Evolutionary conservation across 2,113 vertebrate genomes (phyloP).

Genomic region (Plotosus lineatus): DNA sequence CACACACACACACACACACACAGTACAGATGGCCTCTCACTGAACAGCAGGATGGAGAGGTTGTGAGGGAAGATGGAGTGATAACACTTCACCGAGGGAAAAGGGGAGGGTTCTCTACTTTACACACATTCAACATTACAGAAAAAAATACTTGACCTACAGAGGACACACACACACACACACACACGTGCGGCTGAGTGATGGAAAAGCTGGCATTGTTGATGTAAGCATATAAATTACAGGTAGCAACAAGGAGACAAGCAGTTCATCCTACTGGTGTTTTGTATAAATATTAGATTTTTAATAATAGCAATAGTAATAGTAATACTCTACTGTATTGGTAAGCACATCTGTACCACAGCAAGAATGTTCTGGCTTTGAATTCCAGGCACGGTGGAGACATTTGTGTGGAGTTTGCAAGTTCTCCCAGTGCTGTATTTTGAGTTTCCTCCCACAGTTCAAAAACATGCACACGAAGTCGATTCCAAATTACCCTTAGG

Average conservation of each 20-base stretch:
- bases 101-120: neutral
- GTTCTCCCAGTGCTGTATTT: too few species aligned
- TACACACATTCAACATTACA: conserved; percentile 12
- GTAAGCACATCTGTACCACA: too few species aligned
- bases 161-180: neutral
- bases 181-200: neutral
- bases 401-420: too few species aligned
- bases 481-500: too few species aligned
- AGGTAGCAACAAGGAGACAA: neutral
- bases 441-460: too few species aligned
- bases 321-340: too few species aligned
- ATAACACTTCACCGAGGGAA: conserved; percentile 35
- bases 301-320: neutral
- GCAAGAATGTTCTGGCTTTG: too few species aligned
- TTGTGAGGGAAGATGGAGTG: conserved; percentile 58
- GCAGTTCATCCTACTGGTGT: neutral
- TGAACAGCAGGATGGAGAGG: conserved; percentile 64
- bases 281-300: neutral
- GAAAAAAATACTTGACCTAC: conserved; percentile 51
- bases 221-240: neutral
- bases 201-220: neutral
- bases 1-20: neutral
- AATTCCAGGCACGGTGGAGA: too few species aligned
- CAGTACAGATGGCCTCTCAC: conserved; percentile 54
- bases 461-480: too few species aligned